phyloP scores from a whole-genome alignment of 2,113 vertebrate species.

The Progne subis region DNA sequence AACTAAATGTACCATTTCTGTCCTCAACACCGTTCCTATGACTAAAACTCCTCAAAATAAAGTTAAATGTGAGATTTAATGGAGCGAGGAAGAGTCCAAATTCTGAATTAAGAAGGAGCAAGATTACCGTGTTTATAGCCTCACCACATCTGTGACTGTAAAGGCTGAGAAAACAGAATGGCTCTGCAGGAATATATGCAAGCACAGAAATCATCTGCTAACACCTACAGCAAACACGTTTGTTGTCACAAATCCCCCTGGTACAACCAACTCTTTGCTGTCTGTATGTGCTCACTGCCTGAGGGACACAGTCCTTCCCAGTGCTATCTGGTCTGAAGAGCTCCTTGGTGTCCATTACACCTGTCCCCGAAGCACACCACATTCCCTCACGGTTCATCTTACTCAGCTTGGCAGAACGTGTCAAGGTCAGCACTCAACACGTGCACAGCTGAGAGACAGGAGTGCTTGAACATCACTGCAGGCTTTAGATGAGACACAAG shows the following conservation, averaged over 20 bases:
- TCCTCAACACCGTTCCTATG: neutral
- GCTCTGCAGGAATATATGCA: neutral
- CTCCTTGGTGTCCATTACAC: neutral
- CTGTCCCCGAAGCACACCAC: neutral
- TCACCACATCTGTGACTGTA: slow-evolving; percentile 5
- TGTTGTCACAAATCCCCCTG: neutral
- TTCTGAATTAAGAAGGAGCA: neutral
- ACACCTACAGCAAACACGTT: neutral
- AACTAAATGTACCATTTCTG: slow-evolving; percentile 55
- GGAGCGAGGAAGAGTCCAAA: neutral
- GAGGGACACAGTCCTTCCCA: neutral
- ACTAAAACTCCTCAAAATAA: slow-evolving; percentile 34
- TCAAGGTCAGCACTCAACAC: neutral
- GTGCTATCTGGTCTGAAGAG: neutral
- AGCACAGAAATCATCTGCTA: neutral
- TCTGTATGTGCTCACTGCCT: neutral
- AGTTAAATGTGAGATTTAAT: slow-evolving; percentile 39
- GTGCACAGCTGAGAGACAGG: neutral
- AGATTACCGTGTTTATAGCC: neutral
- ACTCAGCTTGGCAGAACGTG: neutral
- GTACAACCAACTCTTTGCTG: neutral
- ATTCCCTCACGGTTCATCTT: neutral
- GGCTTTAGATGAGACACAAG: neutral
- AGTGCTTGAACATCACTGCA: neutral
- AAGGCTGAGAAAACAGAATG: slow-evolving; percentile 4